Conservation (phyloP, 1,140 invertebrate species). For the Bathynomus jamesi region DNA sequence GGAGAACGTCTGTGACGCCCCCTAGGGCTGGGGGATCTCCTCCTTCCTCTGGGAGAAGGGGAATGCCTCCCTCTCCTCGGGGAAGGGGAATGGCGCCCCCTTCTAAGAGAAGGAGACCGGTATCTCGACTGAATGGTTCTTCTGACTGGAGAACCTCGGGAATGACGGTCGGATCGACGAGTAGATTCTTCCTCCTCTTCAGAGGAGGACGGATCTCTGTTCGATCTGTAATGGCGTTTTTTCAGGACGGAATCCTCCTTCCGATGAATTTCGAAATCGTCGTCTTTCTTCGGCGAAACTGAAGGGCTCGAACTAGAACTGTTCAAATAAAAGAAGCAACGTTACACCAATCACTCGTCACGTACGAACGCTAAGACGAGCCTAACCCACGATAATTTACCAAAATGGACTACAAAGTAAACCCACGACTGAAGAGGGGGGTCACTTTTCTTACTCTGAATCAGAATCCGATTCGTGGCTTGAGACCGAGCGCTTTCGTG, state of each 20-base stretch:
- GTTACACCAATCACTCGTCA: too few species aligned
- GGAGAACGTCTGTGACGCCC: constrained; percentile 34
- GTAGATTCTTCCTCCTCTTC: constrained; percentile 42
- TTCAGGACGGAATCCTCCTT: constrained; percentile 71
- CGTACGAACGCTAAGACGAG: too few species aligned
- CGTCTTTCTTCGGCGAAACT: constrained; percentile 49
- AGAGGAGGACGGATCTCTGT: constrained; percentile 68
- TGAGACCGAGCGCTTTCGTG: not conserved
- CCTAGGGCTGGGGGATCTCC: constrained; percentile 6
- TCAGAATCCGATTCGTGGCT: not conserved
- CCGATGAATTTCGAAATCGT: constrained; percentile 61
- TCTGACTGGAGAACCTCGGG: constrained; percentile 1
- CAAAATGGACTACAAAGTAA: too few species aligned
- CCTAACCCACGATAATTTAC: too few species aligned
- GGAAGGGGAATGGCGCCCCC: not conserved
- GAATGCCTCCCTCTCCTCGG: constrained; percentile 1
- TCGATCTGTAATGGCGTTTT: constrained; percentile 71
- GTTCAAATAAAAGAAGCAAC: too few species aligned
- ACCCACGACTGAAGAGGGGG: too few species aligned
- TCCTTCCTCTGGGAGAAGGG: not conserved
- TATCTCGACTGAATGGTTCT: not conserved
- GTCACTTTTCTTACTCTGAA: not conserved
- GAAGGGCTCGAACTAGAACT: constrained; percentile 18
- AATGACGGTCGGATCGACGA: not conserved
- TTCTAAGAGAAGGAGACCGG: constrained; percentile 1